phyloP scores from a whole-genome alignment of 2,113 vertebrate genomes.

The Craseonycteris thonglongyai region DNA sequence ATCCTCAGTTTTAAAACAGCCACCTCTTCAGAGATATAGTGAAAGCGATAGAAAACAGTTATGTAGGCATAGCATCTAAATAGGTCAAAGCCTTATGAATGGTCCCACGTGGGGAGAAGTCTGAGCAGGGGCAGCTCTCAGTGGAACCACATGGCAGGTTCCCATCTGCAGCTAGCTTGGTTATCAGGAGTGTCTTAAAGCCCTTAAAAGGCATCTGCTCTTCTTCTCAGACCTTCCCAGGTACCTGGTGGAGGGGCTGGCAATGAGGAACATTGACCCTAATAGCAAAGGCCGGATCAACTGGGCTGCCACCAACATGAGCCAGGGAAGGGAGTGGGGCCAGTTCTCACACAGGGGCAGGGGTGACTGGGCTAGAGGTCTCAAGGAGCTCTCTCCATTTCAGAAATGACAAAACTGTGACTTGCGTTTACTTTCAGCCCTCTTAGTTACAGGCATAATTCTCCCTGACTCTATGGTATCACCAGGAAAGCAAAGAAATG shows the following conservation, averaged over 20 bases:
- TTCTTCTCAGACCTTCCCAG: neutral
- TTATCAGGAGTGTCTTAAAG: conserved; percentile 72
- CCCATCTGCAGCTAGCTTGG: conserved; percentile 16
- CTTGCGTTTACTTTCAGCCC: neutral
- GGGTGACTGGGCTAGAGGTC: too few relatives aligned
- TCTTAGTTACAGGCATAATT: neutral
- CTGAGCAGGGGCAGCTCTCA: neutral
- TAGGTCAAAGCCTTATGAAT: conserved; percentile 51
- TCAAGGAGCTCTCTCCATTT: neutral
- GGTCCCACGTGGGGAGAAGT: neutral
- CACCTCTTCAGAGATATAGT: conserved; percentile 68
- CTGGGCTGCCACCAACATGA: conserved; percentile 90
- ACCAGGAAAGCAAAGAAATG: neutral
- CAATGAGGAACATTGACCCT: conserved; percentile 90
- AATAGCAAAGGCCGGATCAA: conserved; percentile 93
- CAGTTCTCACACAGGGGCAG: rapidly evolving
- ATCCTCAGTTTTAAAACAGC: conserved; percentile 73
- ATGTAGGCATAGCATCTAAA: conserved; percentile 68
- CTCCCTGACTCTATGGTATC: neutral
- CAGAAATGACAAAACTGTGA: neutral
- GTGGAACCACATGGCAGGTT: neutral
- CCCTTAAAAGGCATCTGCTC: neutral
- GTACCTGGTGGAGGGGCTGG: conserved; percentile 86
- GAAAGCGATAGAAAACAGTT: conserved; percentile 63
- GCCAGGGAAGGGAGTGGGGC: conserved; percentile 82